Conservation (phyloP, 2,888 invertebrate species). For the Zygothrica quintamaculata region DNA sequence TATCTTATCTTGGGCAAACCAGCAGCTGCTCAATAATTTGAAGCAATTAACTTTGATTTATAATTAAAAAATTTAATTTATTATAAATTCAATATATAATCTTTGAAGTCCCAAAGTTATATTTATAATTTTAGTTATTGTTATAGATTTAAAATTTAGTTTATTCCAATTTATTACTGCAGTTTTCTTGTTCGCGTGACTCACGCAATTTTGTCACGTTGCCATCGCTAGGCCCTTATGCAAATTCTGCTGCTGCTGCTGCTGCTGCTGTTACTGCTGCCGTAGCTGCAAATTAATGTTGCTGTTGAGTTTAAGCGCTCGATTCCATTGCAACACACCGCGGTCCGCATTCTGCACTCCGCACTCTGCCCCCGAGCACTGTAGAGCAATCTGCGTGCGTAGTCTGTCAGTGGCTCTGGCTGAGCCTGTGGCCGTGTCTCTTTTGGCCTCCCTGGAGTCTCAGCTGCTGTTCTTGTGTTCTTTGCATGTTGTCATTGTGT, state of each 20-base stretch:
- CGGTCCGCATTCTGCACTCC: conserved; percentile 26
- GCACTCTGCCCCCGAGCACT: too few species aligned
- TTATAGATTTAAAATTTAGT: too few species aligned
- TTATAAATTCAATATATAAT: too few species aligned
- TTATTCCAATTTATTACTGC: too few species aligned
- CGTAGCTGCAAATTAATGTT: conserved; percentile 81
- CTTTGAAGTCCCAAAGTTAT: too few species aligned
- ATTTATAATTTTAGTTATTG: too few species aligned
- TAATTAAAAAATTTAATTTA: too few species aligned
- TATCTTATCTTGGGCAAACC: too few species aligned
- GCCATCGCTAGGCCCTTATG: conserved; percentile 61
- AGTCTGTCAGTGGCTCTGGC: conserved; percentile 17
- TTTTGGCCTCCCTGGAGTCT: conserved; percentile 51
- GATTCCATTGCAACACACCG: conserved; percentile 23
- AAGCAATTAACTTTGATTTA: too few species aligned
- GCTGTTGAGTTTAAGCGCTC: conserved; percentile 80
- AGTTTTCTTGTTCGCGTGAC: neutral
- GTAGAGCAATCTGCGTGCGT: conserved; percentile 9
- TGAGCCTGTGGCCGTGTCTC: conserved; percentile 32
- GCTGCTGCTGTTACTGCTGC: conserved; percentile 62
- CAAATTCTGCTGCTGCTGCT: conserved; percentile 58
- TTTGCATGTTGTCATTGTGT: conserved; percentile 64
- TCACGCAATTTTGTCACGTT: conserved; percentile 17
- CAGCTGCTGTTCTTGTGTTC: conserved; percentile 76
- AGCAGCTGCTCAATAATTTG: too few species aligned